phyloP scores from a whole-genome alignment of 2,888 invertebrate species.

The Ophion ellenae region DNA sequence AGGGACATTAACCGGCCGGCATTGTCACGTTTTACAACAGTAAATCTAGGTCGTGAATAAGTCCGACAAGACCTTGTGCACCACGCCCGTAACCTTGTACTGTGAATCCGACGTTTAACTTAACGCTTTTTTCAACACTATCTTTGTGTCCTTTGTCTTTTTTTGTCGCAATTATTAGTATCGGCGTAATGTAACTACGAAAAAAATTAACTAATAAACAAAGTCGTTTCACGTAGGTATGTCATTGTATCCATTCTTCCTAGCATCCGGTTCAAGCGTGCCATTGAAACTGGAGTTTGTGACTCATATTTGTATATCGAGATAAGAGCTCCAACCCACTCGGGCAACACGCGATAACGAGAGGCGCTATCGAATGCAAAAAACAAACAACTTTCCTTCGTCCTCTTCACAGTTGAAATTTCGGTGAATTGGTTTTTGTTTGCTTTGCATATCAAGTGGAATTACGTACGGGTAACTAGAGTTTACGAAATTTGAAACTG shows the following conservation, averaged over 20 bases:
- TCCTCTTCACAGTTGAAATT: not conserved
- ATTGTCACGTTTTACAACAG: slow-evolving; percentile 2
- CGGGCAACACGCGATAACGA: slow-evolving; percentile 3
- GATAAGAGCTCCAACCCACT: not conserved
- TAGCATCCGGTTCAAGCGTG: slow-evolving; percentile 11
- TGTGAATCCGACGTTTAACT: slow-evolving; percentile 9
- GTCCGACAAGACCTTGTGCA: slow-evolving; percentile 39
- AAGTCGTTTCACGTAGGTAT: too few relatives aligned
- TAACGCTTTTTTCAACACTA: not conserved
- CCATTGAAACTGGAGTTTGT: slow-evolving; percentile 8
- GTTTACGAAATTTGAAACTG: not conserved
- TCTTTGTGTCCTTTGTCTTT: not conserved
- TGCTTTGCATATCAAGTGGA: not conserved
- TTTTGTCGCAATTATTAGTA: not conserved
- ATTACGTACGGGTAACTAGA: not conserved
- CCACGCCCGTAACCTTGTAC: slow-evolving; percentile 18
- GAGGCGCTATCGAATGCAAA: not conserved
- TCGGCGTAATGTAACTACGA: not conserved
- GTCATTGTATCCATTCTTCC: too few relatives aligned
- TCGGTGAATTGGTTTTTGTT: not conserved
- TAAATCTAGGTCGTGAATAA: slow-evolving; percentile 45
- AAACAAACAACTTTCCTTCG: not conserved
- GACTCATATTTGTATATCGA: slow-evolving; percentile 19
- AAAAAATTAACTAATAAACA: not conserved
- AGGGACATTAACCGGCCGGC: not conserved